A percentile compares a stretch with the other conserved stretches of the same genome.
These are phyloP conservation scores for Ciconia nigra DNA, from an alignment of 2,797 vertebrate species.

Conservation along the genomic window DNA sequence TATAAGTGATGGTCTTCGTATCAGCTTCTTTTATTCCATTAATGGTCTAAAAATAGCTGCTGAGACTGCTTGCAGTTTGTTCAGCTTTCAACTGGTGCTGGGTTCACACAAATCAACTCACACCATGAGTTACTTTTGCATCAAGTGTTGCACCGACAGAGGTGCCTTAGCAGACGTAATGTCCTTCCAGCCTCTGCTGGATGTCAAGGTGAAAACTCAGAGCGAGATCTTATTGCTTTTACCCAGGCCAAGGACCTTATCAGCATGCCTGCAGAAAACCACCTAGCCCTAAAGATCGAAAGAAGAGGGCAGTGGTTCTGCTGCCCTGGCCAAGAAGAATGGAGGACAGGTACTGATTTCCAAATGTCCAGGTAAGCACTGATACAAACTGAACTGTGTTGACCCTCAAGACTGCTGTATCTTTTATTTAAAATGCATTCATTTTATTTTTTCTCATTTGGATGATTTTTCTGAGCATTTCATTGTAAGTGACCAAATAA, in stretches of 20 bases:
- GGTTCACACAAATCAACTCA: background rate
- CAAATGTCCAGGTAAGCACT: background rate
- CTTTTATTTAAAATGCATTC: background rate
- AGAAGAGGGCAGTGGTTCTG: background rate
- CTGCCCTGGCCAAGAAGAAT: background rate
- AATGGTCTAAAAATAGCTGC: slow-evolving; percentile 5
- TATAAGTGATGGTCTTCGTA: background rate
- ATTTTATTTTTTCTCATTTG: background rate
- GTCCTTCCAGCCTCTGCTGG: background rate
- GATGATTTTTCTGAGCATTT: background rate
- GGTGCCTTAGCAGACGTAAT: background rate
- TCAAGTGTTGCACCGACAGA: background rate
- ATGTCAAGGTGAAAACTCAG: background rate
- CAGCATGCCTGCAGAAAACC: background rate
- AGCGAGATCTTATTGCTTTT: background rate
- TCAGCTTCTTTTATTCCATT: background rate
- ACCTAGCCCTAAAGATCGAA: background rate
- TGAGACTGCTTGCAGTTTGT: background rate
- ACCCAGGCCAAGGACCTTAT: background rate
- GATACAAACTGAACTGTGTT: background rate
- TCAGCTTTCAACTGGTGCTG: background rate
- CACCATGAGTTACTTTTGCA: background rate
- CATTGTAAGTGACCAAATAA: background rate
- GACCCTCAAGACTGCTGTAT: background rate
- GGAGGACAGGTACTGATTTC: background rate